Evolutionary conservation across 2,888 invertebrate species (phyloP).

Genomic region (Quadriops clusia): DNA sequence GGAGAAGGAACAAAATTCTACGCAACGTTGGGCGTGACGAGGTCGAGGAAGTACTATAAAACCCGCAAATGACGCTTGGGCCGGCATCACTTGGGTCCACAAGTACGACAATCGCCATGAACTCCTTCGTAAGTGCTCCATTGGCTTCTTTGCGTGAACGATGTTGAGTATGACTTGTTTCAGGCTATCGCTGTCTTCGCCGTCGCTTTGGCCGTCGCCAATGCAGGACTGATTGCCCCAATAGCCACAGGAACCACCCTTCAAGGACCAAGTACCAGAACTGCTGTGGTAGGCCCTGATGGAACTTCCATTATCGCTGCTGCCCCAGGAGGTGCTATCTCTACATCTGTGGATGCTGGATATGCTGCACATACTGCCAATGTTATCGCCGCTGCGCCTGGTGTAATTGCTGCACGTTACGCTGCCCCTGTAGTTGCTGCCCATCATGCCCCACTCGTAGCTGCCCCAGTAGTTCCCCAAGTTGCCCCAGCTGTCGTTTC

Average conservation of each 20-base stretch:
- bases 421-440: background rate
- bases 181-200: too few relatives aligned
- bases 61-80: too few relatives aligned
- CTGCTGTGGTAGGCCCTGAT: conserved; percentile 15
- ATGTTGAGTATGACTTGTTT: too few relatives aligned
- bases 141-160: too few relatives aligned
- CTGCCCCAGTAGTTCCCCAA: conserved; percentile 1
- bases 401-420: background rate
- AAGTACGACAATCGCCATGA: too few relatives aligned
- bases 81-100: too few relatives aligned
- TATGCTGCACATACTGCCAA: conserved; percentile 5
- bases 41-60: too few relatives aligned
- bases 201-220: conserved; percentile 10
- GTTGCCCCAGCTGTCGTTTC: conserved; percentile 10
- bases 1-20: too few relatives aligned
- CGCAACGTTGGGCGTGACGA: too few relatives aligned
- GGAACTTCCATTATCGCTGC: conserved; percentile 14
- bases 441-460: background rate
- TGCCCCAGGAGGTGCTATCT: conserved; percentile 14
- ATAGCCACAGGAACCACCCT: conserved; percentile 11
- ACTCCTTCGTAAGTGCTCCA: too few relatives aligned
- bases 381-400: background rate
- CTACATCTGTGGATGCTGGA: conserved; percentile 7
- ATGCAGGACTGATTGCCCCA: conserved; percentile 10
- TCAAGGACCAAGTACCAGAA: conserved; percentile 16